phyloP scores from a whole-genome alignment of 2,888 invertebrate species.

The Leptopilina syphax region DNA sequence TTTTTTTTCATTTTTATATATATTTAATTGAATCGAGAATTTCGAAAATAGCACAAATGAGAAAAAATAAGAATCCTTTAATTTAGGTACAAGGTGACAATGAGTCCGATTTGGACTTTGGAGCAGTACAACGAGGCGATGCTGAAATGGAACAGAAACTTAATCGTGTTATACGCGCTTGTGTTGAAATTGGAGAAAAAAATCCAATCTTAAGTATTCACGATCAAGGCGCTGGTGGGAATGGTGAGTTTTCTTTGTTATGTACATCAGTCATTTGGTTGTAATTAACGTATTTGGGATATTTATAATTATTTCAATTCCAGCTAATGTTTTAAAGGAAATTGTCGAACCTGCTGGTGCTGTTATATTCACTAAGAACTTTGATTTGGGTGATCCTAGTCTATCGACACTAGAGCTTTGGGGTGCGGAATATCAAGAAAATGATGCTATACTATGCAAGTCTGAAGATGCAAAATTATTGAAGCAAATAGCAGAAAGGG shows the following conservation, averaged over 20 bases:
- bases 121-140: slow-evolving; percentile 97
- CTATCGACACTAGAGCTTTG: slow-evolving; percentile 95
- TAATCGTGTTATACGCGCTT: slow-evolving; percentile 94
- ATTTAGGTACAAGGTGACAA: slow-evolving; percentile 90
- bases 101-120: slow-evolving; percentile 92
- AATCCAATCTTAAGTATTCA: slow-evolving; percentile 98
- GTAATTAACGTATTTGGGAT: no score
- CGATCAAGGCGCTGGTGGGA: slow-evolving; percentile 99
- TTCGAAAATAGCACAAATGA: neutral
- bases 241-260: slow-evolving; percentile 78
- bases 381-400: slow-evolving; percentile 96
- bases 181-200: slow-evolving; percentile 87
- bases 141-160: slow-evolving; percentile 99
- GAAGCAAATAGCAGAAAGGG: slow-evolving; percentile 86
- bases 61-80: slow-evolving; percentile 1
- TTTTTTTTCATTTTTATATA: no score
- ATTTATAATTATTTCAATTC: slow-evolving; percentile 40
- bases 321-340: slow-evolving; percentile 97
- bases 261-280: no score
- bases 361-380: slow-evolving; percentile 89
- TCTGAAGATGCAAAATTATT: slow-evolving; percentile 83
- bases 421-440: slow-evolving; percentile 99
- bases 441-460: slow-evolving; percentile 91
- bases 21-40: no score
- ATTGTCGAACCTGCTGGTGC: slow-evolving; percentile 97